These are phyloP conservation scores for Lithophane ornitopus DNA, from an alignment of 2,888 invertebrate genomes.

Conservation along the genomic window DNA sequence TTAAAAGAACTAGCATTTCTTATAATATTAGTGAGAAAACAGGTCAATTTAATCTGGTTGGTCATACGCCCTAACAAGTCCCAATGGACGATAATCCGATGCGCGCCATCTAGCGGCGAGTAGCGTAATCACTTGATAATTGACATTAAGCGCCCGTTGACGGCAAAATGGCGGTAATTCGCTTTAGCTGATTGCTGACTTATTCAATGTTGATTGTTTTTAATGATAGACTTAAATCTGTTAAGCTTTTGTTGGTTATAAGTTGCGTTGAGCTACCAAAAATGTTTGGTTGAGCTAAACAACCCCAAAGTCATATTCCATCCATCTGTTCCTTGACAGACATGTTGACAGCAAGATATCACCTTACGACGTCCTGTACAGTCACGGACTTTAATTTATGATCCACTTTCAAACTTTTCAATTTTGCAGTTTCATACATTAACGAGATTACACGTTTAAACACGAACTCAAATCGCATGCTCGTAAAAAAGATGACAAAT, in stretches of 20 bases:
- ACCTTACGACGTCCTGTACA: too few species aligned
- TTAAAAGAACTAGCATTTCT: conserved; percentile 32
- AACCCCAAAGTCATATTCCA: not conserved
- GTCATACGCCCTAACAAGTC: conserved; percentile 71
- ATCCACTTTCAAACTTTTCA: too few species aligned
- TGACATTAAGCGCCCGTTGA: conserved; percentile 76
- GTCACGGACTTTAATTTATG: too few species aligned
- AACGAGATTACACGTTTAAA: too few species aligned
- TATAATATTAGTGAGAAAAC: not conserved
- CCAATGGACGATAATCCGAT: conserved; percentile 79
- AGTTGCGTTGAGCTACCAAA: not conserved
- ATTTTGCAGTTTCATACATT: too few species aligned
- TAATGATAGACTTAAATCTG: conserved; percentile 43
- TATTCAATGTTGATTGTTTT: conserved; percentile 49
- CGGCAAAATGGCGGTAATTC: conserved; percentile 76
- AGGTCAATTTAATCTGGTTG: conserved; percentile 60
- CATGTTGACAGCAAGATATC: too few species aligned
- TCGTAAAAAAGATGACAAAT: too few species aligned
- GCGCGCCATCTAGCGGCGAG: conserved; percentile 83
- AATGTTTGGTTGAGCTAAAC: not conserved
- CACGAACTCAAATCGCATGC: too few species aligned
- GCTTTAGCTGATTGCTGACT: conserved; percentile 64
- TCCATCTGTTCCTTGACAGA: too few species aligned
- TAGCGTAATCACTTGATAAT: conserved; percentile 84
- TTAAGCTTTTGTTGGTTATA: not conserved